These are phyloP conservation scores for Sandelia bainsii DNA, from an alignment of 2,797 vertebrate species.

Conservation along the genomic window DNA sequence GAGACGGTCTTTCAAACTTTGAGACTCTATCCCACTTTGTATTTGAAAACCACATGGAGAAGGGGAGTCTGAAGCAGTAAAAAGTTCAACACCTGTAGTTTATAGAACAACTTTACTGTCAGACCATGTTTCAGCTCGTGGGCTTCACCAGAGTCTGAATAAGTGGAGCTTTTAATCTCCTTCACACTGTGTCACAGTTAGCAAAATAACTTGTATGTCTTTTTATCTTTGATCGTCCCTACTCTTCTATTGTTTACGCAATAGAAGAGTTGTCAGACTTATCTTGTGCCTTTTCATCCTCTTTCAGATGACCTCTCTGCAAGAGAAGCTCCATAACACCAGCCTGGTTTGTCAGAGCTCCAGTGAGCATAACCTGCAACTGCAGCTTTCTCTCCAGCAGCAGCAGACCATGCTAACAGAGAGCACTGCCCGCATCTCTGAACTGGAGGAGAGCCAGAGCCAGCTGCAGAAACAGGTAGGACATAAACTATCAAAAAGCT, in stretches of 20 bases:
- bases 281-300: constrained; percentile 28
- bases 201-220: too few relatives aligned
- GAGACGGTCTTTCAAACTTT: too few relatives aligned
- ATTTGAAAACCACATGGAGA: too few relatives aligned
- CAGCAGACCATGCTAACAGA: constrained; percentile 94
- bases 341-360: constrained; percentile 84
- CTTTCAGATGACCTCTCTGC: constrained; percentile 86
- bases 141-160: too few relatives aligned
- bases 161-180: too few relatives aligned
- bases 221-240: not conserved
- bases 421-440: constrained; percentile 87
- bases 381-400: constrained; percentile 90
- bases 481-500: not conserved
- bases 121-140: too few relatives aligned
- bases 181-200: too few relatives aligned
- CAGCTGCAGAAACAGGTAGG: constrained; percentile 90
- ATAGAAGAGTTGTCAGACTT: not conserved
- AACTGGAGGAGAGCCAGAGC: constrained; percentile 92
- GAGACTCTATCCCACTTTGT: too few relatives aligned
- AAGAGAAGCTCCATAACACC: constrained; percentile 87
- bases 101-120: too few relatives aligned
- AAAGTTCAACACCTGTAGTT: too few relatives aligned
- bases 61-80: too few relatives aligned
- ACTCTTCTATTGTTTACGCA: too few relatives aligned
- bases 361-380: constrained; percentile 87